phyloP scores from a whole-genome alignment of 2,888 invertebrate genomes.

The Phorcus lineatus region DNA sequence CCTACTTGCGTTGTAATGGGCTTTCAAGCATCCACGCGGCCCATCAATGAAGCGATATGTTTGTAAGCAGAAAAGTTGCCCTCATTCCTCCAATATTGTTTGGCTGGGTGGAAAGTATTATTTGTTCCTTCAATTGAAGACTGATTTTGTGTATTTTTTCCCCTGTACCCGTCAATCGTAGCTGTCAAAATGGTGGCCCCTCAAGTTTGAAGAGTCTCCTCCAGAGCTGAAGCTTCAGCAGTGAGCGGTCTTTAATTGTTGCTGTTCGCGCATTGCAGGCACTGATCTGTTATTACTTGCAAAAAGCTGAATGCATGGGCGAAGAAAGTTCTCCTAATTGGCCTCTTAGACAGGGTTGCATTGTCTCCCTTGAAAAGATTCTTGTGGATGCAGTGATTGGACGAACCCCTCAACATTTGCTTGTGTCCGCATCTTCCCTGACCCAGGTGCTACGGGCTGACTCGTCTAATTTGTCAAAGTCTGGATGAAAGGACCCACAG shows the following conservation, averaged over 20 bases:
- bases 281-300: conserved; percentile 24
- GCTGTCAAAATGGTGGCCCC: conserved; percentile 14
- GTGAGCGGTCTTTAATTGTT: conserved; percentile 23
- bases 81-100: conserved; percentile 20
- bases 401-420: not conserved
- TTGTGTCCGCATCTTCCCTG: not conserved
- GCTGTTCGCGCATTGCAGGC: conserved; percentile 20
- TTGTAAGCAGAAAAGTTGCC: conserved; percentile 24
- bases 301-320: conserved; percentile 18
- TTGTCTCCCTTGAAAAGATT: conserved; percentile 20
- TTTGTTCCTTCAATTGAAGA: conserved; percentile 22
- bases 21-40: conserved; percentile 15
- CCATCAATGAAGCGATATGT: conserved; percentile 20
- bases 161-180: conserved; percentile 15
- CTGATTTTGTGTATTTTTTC: conserved; percentile 24
- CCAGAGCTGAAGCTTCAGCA: not conserved
- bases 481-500: not conserved
- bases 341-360: conserved; percentile 16
- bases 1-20: conserved; percentile 1
- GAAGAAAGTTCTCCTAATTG: conserved; percentile 24
- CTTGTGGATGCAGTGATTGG: conserved; percentile 7
- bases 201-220: not conserved
- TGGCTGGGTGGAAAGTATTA: conserved; percentile 18
- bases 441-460: conserved; percentile 12
- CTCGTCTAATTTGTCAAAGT: not conserved